A percentile compares a stretch with the other conserved stretches of the same genome.
Conservation (phyloP, 2,888 invertebrate genomes). For the Flabesymbios commensalis region DNA sequence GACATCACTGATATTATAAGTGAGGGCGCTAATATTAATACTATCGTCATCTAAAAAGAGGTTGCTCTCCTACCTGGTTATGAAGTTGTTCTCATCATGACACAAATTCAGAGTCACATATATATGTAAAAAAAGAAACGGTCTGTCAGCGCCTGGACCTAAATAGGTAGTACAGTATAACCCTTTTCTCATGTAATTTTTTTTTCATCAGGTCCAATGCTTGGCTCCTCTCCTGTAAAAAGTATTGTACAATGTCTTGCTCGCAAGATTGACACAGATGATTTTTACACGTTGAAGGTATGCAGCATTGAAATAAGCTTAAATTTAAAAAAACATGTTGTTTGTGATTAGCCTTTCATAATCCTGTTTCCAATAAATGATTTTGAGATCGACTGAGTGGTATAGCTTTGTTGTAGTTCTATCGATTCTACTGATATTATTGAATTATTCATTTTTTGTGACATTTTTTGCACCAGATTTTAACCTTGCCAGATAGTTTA, state of each 20-base stretch:
- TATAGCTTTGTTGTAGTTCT: neutral
- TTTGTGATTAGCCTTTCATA: neutral
- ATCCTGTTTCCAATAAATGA: neutral
- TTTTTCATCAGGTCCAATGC: constrained; percentile 66
- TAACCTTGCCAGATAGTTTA: constrained; percentile 42
- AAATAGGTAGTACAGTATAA: constrained; percentile 1
- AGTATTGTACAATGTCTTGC: constrained; percentile 79
- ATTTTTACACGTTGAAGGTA: constrained; percentile 73
- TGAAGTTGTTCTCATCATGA: no score
- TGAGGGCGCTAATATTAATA: no score
- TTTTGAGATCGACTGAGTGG: neutral
- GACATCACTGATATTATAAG: no score
- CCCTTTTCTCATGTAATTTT: neutral
- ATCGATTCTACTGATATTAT: no score
- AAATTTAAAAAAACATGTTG: neutral
- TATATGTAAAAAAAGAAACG: no score
- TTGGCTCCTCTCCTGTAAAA: constrained; percentile 75
- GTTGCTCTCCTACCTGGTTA: no score
- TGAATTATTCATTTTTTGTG: no score
- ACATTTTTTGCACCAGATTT: no score
- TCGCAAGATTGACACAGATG: constrained; percentile 72
- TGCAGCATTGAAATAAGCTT: neutral
- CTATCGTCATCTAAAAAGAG: no score
- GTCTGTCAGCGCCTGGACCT: no score
- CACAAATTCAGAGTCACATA: no score